Base-by-base conservation (phyloP, 2,113 vertebrate genomes). In the Pedionomus torquatus region DNA sequence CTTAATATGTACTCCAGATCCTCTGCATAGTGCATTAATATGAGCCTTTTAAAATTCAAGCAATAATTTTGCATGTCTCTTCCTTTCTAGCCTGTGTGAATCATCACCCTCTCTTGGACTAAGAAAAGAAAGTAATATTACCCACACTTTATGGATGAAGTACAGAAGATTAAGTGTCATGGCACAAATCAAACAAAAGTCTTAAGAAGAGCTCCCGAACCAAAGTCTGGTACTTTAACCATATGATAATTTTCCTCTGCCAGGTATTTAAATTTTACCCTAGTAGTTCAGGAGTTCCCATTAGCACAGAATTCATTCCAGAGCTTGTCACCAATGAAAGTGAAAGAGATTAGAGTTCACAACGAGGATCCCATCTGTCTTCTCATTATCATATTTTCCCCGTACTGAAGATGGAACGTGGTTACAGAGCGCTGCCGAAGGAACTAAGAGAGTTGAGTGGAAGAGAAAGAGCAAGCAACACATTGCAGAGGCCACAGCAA, bases 21-120 rank as follows among this genome's bases (percentile, higher is more conserved):
- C 70, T 84, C 83, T 58, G 37, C 63, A 85, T 41, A 74, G 44
- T 1, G 5, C 77, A 87, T 96, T 93, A 95, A 87, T 65, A 69
- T 12, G 54, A 91, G 30, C 69, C 41, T 89, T 89, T 95, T 84
- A 83, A 95, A 94, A 97, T 76, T 91, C 94, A 91, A 79, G 77
- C 63, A 82, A 69, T 95, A 72, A 89, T 94, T 95, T 72, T 80
- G 24, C 37, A 71, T 28, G 57, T n/a, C 77, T 95, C 85, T 87
- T 60, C 43, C 44, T 65, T 89, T 69, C 80, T 30, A 72, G 77
- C 17, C 24, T 39, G 14, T 58, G 77, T 95, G 92, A 96, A 95
- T 93, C 95, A 95, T 57, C 89, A 54, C 54, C 25, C 65, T 72
- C 44, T 79, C 76, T 46, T 49, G 37, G 74, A 82, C 61, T 79